Conservation (phyloP, 2,797 vertebrate genomes). For the Sebastes steindachneri region DNA sequence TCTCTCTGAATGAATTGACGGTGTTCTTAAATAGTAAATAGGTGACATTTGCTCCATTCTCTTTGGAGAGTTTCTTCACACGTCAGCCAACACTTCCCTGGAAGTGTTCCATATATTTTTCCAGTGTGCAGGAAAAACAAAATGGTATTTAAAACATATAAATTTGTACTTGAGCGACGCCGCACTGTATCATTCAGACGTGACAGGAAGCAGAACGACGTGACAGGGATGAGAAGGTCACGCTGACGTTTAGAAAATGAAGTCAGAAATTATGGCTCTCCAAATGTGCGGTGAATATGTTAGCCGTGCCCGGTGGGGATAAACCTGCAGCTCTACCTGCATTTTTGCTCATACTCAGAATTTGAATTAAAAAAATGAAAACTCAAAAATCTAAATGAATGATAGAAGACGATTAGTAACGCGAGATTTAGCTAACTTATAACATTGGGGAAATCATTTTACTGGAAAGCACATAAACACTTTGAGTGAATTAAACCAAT, state of each 20-base stretch:
- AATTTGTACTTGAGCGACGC: background rate
- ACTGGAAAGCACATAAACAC: background rate
- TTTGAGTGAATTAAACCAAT: background rate
- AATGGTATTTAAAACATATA: slow-evolving; percentile 12
- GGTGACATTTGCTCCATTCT: background rate
- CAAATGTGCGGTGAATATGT: background rate
- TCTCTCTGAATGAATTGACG: background rate
- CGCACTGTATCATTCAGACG: background rate
- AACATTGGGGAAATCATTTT: background rate
- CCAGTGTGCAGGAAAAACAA: background rate
- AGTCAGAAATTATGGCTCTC: slow-evolving; percentile 28
- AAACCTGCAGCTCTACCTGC: background rate
- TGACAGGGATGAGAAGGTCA: slow-evolving; percentile 41
- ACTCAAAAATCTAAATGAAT: background rate
- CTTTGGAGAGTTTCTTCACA: background rate
- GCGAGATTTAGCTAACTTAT: background rate
- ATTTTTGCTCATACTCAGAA: background rate
- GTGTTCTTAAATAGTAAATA: background rate
- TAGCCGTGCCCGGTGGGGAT: background rate
- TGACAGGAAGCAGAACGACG: slow-evolving; percentile 12
- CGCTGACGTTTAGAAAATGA: slow-evolving; percentile 32
- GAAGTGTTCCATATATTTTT: background rate
- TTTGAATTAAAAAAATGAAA: background rate
- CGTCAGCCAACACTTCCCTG: background rate
- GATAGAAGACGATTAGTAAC: background rate